These are phyloP conservation scores for Agrilus biguttatus DNA, from an alignment of 2,888 invertebrate genomes.

Conservation along the genomic window DNA sequence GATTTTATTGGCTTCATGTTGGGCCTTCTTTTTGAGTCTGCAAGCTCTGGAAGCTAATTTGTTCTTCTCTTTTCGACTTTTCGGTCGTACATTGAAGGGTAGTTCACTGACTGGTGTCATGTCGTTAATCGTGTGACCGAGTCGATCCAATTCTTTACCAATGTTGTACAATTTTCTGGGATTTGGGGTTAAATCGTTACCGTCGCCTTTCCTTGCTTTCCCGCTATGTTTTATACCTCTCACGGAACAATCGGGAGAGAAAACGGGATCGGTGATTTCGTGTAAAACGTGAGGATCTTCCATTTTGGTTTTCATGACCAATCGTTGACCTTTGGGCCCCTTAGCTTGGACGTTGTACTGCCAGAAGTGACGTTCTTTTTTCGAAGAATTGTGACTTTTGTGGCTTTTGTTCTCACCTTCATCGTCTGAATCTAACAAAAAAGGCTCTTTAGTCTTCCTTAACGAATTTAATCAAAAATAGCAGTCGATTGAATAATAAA, in stretches of 20 bases:
- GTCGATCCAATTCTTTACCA: slow-evolving; percentile 82
- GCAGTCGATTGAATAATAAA: too few relatives aligned
- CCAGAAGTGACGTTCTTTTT: slow-evolving; percentile 88
- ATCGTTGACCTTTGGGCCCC: slow-evolving; percentile 88
- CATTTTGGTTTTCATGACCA: slow-evolving; percentile 69
- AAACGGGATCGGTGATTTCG: slow-evolving; percentile 89
- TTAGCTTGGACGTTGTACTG: slow-evolving; percentile 98
- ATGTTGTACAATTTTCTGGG: slow-evolving; percentile 81
- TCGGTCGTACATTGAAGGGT: slow-evolving; percentile 76
- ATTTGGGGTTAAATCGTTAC: slow-evolving; percentile 93
- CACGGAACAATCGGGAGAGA: slow-evolving; percentile 81
- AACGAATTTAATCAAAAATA: too few relatives aligned
- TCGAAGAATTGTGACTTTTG: slow-evolving; percentile 22
- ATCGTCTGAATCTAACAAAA: slow-evolving; percentile 44
- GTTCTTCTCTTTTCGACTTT: slow-evolving; percentile 95
- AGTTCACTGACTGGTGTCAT: slow-evolving; percentile 92
- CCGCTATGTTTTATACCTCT: slow-evolving; percentile 76
- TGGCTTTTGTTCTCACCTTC: slow-evolving; percentile 39
- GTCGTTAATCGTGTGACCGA: slow-evolving; percentile 83
- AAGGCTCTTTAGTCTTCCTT: neutral
- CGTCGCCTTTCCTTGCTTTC: slow-evolving; percentile 91
- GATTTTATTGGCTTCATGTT: slow-evolving; percentile 96
- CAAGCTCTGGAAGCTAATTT: slow-evolving; percentile 95
- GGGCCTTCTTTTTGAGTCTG: slow-evolving; percentile 95
- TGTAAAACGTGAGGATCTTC: slow-evolving; percentile 87